These are phyloP conservation scores for Aproaerema taeniolella DNA, from an alignment of 2,888 invertebrate genomes.

Conservation along the genomic window DNA sequence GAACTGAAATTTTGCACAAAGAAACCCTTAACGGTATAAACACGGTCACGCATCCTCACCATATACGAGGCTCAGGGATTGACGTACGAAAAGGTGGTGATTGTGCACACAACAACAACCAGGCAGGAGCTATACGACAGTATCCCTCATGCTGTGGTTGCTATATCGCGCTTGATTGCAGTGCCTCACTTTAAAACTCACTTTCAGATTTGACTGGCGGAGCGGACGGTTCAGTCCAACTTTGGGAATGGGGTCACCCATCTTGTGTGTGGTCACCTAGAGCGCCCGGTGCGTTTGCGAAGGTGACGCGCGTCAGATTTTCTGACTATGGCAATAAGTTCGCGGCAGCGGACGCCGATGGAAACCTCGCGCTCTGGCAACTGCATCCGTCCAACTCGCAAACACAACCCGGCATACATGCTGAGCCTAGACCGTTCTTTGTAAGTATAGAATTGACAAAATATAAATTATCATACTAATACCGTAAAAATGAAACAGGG, in stretches of 20 bases:
- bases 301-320: slow-evolving; percentile 96
- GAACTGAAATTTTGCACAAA: too few species aligned
- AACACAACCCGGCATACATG: slow-evolving; percentile 73
- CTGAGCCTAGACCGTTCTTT: slow-evolving; percentile 85
- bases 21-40: too few species aligned
- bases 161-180: too few species aligned
- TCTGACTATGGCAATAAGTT: slow-evolving; percentile 99
- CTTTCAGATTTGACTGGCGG: slow-evolving; percentile 96
- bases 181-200: too few species aligned
- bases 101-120: too few species aligned
- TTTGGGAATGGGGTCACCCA: slow-evolving; percentile 99
- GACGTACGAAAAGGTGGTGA: too few species aligned
- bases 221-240: slow-evolving; percentile 95
- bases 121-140: too few species aligned
- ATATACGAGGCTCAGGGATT: too few species aligned
- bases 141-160: too few species aligned
- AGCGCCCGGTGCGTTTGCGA: slow-evolving; percentile 95
- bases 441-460: slow-evolving; percentile 75
- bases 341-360: slow-evolving; percentile 98
- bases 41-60: too few species aligned
- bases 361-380: slow-evolving; percentile 97
- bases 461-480: background rate
- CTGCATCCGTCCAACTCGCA: slow-evolving; percentile 83
- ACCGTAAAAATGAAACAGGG: too few species aligned
- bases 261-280: slow-evolving; percentile 93